Conservation (phyloP, 2,888 invertebrate genomes). For the Barypeithes pellucidus region DNA sequence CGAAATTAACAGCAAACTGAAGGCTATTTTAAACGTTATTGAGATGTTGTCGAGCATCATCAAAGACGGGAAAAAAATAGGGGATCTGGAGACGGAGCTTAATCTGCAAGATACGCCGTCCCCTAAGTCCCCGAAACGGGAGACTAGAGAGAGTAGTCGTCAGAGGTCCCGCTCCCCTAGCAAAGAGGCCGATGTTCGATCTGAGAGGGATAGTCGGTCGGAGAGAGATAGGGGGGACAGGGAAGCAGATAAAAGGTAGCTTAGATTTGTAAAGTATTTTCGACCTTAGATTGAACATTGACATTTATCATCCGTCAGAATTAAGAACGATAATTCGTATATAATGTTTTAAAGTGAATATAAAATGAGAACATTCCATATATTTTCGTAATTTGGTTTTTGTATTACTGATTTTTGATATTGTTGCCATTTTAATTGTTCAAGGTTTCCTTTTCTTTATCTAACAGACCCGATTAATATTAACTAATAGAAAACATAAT, state of each 20-base stretch:
- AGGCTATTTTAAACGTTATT: constrained; percentile 89
- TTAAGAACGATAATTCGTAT: too few relatives aligned
- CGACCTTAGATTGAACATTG: too few relatives aligned
- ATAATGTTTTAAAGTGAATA: too few relatives aligned
- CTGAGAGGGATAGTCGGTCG: constrained; percentile 3
- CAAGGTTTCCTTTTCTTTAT: too few relatives aligned
- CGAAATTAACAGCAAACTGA: constrained; percentile 85
- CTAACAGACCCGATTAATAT: too few relatives aligned
- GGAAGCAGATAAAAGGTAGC: constrained; percentile 29
- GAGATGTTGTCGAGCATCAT: constrained; percentile 91
- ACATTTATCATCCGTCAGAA: neutral
- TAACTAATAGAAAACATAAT: too few relatives aligned
- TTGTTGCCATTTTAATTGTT: too few relatives aligned
- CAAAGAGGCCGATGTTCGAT: constrained; percentile 9
- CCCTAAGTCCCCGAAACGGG: constrained; percentile 15
- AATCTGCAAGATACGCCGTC: constrained; percentile 34
- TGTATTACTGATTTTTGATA: too few relatives aligned
- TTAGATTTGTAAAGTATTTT: constrained; percentile 4
- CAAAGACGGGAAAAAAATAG: constrained; percentile 77
- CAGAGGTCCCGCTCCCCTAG: constrained; percentile 59
- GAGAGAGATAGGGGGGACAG: constrained; percentile 56
- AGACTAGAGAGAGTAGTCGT: constrained; percentile 28
- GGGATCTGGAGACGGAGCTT: constrained; percentile 67
- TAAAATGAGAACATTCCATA: too few relatives aligned
- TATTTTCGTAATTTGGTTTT: too few relatives aligned